Conservation (phyloP, 2,797 vertebrate species). For the Coilia nasus region DNA sequence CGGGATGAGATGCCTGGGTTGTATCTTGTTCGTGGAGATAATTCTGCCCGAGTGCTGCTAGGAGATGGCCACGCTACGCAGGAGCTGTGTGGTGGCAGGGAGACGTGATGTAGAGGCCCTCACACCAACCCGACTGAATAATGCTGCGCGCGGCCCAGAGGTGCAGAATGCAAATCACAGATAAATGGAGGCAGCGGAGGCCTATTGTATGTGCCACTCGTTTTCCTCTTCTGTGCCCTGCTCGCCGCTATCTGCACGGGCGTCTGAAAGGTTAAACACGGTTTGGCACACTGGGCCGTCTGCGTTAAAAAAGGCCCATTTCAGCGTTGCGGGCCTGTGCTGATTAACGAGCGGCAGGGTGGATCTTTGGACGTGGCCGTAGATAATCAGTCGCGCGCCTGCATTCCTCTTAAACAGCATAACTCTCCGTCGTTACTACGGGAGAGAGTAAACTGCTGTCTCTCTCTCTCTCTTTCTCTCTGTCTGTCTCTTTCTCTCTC, state of each 20-base stretch:
- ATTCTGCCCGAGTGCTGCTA: too few relatives aligned
- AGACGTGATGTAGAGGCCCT: neutral
- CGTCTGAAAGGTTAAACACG: constrained; percentile 83
- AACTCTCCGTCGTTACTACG: constrained; percentile 64
- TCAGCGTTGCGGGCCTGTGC: constrained; percentile 64
- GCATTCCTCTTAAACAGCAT: constrained; percentile 79
- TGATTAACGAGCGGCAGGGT: constrained; percentile 87
- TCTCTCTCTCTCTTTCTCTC: too few relatives aligned
- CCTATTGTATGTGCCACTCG: too few relatives aligned
- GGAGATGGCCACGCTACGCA: too few relatives aligned
- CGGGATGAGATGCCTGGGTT: too few relatives aligned
- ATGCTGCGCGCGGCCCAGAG: constrained; percentile 84
- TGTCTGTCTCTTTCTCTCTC: constrained; percentile 6
- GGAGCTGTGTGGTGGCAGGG: too few relatives aligned
- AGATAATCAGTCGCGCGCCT: constrained; percentile 76
- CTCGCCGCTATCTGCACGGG: constrained; percentile 76
- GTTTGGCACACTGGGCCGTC: constrained; percentile 76
- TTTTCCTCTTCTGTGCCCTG: constrained; percentile 54
- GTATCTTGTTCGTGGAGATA: too few relatives aligned
- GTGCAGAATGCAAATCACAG: constrained; percentile 85
- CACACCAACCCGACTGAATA: constrained; percentile 84
- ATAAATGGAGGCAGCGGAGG: constrained; percentile 74
- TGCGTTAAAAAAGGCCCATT: constrained; percentile 76
- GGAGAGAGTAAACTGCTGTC: neutral
- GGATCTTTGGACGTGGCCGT: constrained; percentile 78